A percentile compares a stretch with the other conserved stretches of the same genome.
Conservation (phyloP, 1,140 invertebrate genomes). For the Meteorus sp. region DNA sequence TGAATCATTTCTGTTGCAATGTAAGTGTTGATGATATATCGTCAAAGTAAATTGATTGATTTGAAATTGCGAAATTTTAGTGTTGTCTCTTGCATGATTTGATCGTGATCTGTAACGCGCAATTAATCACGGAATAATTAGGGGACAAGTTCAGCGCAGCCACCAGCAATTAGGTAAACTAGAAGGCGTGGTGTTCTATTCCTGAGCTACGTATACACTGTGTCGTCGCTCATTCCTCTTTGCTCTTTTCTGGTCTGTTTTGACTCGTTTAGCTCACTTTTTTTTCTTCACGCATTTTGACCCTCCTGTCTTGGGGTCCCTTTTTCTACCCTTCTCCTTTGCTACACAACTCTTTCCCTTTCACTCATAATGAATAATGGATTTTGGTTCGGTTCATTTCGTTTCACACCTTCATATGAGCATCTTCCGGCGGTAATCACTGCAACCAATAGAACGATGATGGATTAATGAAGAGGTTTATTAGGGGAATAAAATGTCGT, state of each 20-base stretch:
- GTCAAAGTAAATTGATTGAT: too few relatives aligned
- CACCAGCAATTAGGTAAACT: slow-evolving; percentile 54
- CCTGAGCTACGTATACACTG: slow-evolving; percentile 30
- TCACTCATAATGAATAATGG: not conserved
- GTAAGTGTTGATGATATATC: too few relatives aligned
- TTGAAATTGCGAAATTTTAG: not conserved
- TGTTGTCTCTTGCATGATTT: not conserved
- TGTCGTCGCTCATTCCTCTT: not conserved
- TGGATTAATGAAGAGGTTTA: not conserved
- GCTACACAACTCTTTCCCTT: too few relatives aligned
- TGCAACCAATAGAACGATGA: not conserved
- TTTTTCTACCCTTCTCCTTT: not conserved
- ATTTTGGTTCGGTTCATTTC: too few relatives aligned
- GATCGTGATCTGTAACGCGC: slow-evolving; percentile 19
- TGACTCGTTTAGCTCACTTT: too few relatives aligned
- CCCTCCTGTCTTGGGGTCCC: not conserved
- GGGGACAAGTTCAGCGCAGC: slow-evolving; percentile 49
- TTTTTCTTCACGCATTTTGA: slow-evolving; percentile 16
- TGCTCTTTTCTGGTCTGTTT: not conserved
- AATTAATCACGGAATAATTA: slow-evolving; percentile 56
- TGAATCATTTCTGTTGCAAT: too few relatives aligned
- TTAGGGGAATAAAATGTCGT: not conserved
- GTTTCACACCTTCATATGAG: not conserved
- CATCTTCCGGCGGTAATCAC: not conserved
- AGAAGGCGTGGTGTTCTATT: slow-evolving; percentile 53